phyloP scores from a whole-genome alignment of 2,797 vertebrate species.

The Chaetophractus vellerosus region DNA sequence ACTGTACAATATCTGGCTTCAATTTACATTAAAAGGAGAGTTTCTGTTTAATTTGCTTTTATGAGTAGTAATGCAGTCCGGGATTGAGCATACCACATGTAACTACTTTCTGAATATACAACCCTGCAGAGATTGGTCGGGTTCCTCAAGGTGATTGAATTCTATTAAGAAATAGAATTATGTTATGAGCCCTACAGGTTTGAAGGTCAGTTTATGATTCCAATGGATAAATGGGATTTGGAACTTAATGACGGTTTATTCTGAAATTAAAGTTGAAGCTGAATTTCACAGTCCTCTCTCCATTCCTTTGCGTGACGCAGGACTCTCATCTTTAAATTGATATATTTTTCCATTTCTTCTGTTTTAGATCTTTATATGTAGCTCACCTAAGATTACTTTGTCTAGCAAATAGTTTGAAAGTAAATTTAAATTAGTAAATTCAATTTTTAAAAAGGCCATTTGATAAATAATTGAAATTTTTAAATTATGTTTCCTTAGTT shows the following conservation, averaged over 20 bases:
- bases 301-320: constrained; percentile 13
- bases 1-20: neutral
- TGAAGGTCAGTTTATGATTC: neutral
- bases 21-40: constrained; percentile 51
- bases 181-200: neutral
- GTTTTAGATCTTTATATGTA: constrained; percentile 65
- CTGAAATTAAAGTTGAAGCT: neutral
- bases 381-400: constrained; percentile 51
- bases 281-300: constrained; percentile 1
- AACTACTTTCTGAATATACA: constrained; percentile 40
- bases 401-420: constrained; percentile 55
- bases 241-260: neutral
- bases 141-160: neutral
- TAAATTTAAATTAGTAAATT: constrained; percentile 67
- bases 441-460: constrained; percentile 46
- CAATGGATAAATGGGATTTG: neutral
- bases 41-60: constrained; percentile 64
- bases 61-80: constrained; percentile 46
- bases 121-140: constrained; percentile 13
- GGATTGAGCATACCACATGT: constrained; percentile 41
- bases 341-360: constrained; percentile 52
- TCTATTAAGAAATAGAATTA: constrained; percentile 48
- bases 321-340: constrained; percentile 6
- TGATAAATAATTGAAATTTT: constrained; percentile 50
- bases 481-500: constrained; percentile 39